Evolutionary conservation across 2,888 invertebrate species (phyloP), one percentile per base, ranked within the genome.

Genomic region (Invenusta paracnida): DNA sequence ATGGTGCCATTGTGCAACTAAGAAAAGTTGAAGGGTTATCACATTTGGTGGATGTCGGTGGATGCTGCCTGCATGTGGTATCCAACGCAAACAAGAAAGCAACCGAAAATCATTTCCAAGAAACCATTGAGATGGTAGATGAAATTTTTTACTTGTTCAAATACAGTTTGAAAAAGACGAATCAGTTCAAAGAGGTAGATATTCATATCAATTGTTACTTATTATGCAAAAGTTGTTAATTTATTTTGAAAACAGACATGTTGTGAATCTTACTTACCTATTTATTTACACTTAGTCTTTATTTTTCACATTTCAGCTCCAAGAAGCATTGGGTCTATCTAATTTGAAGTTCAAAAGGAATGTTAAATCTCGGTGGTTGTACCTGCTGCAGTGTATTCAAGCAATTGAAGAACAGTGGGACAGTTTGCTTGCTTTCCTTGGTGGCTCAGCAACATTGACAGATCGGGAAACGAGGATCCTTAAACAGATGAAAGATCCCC

Each of bases 31-130:
- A 30, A 27, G 83, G 30, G 48, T 30, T 83, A 1, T 30, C 30
- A 27, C 83, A 83, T 83, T 29, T 83, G 1, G 67, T 83, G 30
- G 83, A 83, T 83, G 83, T 83, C 1, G 83, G 83, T 1, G 5
- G 83, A 17, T 83, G 83, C 83, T 29, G n/a, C 11, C 83, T 83
- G 29, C 83, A 83, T 30, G 30, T 67, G 5, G 83, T 83, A 66
- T 29, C 83, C 1, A 83, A 83, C 48, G 83, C 83, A 81, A 29
- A 83, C 67, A 30, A 67, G 48, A 29, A 83, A 11, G 48, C 48
- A 27, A 29, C 30, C 11, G 48, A 29, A 1, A 27, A 81, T 48
- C 25, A 25, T 27, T 79, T 79, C 79, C 23, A 27, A 25, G 79
- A 79, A 25, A 79, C 29, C 23, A 27, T 79, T 79, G 29, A 79